Conservation (phyloP, 2,888 invertebrate genomes). For the Galerucella pusilla region DNA sequence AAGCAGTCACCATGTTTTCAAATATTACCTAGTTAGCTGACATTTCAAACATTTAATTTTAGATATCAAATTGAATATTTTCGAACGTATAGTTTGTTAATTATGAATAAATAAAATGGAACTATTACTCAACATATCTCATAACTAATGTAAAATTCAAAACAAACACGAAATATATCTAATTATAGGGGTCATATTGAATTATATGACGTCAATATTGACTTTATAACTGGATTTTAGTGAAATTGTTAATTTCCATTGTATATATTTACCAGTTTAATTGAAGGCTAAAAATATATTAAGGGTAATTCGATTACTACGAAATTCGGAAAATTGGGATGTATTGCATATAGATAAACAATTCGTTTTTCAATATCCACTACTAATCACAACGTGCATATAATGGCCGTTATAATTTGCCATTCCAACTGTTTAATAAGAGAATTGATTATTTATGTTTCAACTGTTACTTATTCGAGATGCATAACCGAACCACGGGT, state of each 20-base stretch:
- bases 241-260: constrained; percentile 8
- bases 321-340: constrained; percentile 4
- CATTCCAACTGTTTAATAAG: constrained; percentile 11
- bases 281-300: not conserved
- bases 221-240: constrained; percentile 7
- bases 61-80: not conserved
- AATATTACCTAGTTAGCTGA: too few relatives aligned
- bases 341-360: not conserved
- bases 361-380: constrained; percentile 15
- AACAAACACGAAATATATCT: constrained; percentile 1
- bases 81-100: not conserved
- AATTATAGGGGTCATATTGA: constrained; percentile 5
- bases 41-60: not conserved
- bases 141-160: constrained; percentile 1
- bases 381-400: constrained; percentile 1
- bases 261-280: not conserved
- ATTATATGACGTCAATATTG: not conserved
- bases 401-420: constrained; percentile 3
- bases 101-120: constrained; percentile 7
- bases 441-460: constrained; percentile 9
- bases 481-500: not conserved
- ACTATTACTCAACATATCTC: constrained; percentile 7
- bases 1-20: too few relatives aligned
- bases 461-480: not conserved
- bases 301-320: not conserved